Evolutionary conservation across 2,113 vertebrate genomes (phyloP).

Genomic region (Rhinolophus ferrumequinum): DNA sequence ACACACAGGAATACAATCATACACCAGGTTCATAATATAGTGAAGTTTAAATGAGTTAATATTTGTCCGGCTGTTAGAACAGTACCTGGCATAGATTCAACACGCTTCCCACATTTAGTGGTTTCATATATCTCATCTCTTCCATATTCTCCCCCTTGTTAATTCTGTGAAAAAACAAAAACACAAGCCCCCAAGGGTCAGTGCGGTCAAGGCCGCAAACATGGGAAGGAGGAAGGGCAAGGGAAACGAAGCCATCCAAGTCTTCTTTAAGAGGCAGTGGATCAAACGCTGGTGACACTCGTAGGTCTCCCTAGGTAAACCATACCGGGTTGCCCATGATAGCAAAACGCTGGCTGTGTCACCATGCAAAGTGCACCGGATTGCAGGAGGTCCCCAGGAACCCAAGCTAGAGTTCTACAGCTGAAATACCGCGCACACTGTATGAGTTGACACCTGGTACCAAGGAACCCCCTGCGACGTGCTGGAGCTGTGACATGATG

Average conservation of each 20-base stretch:
- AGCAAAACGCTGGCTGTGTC: not conserved
- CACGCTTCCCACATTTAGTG: not conserved
- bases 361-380: not conserved
- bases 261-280: not conserved
- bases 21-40: not conserved
- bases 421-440: not conserved
- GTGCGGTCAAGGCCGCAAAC: not conserved
- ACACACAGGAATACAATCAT: not conserved
- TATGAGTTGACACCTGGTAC: not conserved
- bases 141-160: not conserved
- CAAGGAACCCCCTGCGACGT: not conserved
- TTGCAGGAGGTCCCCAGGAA: fast-evolving
- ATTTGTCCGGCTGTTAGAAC: not conserved
- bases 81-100: not conserved
- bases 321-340: not conserved
- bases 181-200: too few species aligned
- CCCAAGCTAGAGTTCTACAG: not conserved
- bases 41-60: not conserved
- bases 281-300: not conserved
- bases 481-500: not conserved
- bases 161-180: not conserved
- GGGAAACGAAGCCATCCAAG: not conserved
- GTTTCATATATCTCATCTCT: not conserved
- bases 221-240: not conserved
- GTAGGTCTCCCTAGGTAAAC: not conserved